Evolutionary conservation across 2,888 invertebrate genomes (phyloP).

Genomic region (Pollenia angustigena): DNA sequence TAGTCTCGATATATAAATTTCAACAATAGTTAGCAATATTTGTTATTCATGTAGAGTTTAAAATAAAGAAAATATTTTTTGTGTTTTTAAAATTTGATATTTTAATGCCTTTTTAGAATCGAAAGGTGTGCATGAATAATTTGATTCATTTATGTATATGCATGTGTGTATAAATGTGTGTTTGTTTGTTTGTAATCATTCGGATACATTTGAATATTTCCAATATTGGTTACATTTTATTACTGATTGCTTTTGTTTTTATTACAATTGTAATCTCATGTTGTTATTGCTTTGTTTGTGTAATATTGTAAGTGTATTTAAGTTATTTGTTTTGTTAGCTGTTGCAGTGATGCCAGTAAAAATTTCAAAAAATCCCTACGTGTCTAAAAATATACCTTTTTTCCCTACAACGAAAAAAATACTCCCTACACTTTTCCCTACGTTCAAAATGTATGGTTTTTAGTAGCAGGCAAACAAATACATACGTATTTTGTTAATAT

Average conservation of each 20-base stretch:
- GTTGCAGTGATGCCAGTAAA: too few species aligned
- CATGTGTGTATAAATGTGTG: neutral
- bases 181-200: neutral
- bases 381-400: too few species aligned
- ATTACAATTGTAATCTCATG: neutral
- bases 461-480: too few species aligned
- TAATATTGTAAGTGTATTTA: constrained; percentile 21
- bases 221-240: too few species aligned
- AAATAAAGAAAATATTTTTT: neutral
- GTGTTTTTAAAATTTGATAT: neutral
- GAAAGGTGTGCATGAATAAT: too few species aligned
- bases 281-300: neutral
- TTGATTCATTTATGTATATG: too few species aligned
- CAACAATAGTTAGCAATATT: neutral
- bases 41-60: neutral
- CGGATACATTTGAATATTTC: too few species aligned
- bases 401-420: too few species aligned
- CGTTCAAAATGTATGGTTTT: too few species aligned
- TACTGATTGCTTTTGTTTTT: constrained; percentile 2
- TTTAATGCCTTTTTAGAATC: neutral
- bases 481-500: too few species aligned
- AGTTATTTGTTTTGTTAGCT: neutral
- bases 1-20: neutral
- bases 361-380: too few species aligned
- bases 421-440: too few species aligned